Percentiles rank a stretch among this genome's conserved stretches.
These are phyloP conservation scores for Ariolimax columbianus DNA, from an alignment of 2,888 invertebrate species.

Conservation along the genomic window DNA sequence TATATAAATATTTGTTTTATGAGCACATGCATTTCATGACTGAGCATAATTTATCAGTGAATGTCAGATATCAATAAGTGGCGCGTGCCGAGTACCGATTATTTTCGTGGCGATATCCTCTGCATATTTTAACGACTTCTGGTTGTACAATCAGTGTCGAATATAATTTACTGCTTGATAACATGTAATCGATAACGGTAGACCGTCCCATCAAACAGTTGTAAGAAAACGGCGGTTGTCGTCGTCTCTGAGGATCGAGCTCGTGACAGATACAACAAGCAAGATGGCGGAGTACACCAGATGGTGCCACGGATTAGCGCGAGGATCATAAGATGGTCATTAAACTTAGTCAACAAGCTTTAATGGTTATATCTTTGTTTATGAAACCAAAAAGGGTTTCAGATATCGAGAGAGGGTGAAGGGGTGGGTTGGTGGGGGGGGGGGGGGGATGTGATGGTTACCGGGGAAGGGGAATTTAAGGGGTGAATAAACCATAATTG, in stretches of 20 bases:
- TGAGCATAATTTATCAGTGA: too few relatives aligned
- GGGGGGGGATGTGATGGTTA: too few relatives aligned
- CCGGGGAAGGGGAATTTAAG: too few relatives aligned
- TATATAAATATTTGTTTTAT: too few relatives aligned
- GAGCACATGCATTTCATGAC: too few relatives aligned
- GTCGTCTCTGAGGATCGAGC: not conserved
- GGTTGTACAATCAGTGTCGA: not conserved
- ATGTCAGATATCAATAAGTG: not conserved
- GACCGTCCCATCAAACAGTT: not conserved
- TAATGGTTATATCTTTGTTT: too few relatives aligned
- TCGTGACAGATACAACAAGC: not conserved
- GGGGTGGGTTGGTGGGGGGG: too few relatives aligned
- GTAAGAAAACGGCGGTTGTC: not conserved
- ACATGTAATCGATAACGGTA: not conserved
- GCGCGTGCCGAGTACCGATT: not conserved
- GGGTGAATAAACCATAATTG: too few relatives aligned
- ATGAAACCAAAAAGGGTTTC: too few relatives aligned
- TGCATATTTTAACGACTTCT: not conserved
- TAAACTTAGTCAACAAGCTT: slow-evolving; percentile 5
- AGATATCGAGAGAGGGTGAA: too few relatives aligned
- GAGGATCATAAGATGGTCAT: not conserved
- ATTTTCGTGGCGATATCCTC: not conserved
- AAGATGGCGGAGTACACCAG: not conserved
- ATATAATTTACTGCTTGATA: not conserved
- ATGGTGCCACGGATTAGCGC: not conserved